Percentiles rank a stretch among this genome's conserved stretches.
Conservation (phyloP, 1,140 invertebrate genomes). For the Thrips palmi region DNA sequence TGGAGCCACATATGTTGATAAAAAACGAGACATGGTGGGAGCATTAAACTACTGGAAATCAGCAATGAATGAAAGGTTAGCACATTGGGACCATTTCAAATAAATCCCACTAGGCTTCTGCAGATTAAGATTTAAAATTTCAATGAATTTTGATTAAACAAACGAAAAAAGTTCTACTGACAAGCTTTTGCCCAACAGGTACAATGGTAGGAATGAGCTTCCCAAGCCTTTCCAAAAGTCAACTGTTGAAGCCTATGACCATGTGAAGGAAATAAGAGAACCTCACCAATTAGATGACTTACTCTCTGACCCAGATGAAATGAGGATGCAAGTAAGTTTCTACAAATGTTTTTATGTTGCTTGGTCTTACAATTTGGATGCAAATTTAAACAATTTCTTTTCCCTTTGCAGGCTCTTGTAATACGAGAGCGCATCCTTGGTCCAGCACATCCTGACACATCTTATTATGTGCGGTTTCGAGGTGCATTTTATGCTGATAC, state of each 20-base stretch:
- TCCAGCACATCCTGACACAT: slow-evolving; percentile 88
- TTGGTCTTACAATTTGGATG: not conserved
- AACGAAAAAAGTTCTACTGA: not conserved
- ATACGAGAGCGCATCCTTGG: slow-evolving; percentile 82
- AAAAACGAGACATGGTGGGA: slow-evolving; percentile 81
- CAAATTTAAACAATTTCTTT: not conserved
- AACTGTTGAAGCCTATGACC: slow-evolving; percentile 72
- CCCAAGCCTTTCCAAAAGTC: slow-evolving; percentile 46
- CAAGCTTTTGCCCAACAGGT: slow-evolving; percentile 11
- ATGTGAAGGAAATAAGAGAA: slow-evolving; percentile 60
- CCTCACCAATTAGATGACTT: slow-evolving; percentile 66
- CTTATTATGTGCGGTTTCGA: slow-evolving; percentile 75
- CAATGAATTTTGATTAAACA: slow-evolving; percentile 11
- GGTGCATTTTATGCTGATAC: slow-evolving; percentile 90
- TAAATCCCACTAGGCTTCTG: not conserved
- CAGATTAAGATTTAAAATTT: not conserved
- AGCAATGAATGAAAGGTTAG: slow-evolving; percentile 65
- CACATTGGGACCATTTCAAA: not conserved
- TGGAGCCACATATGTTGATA: slow-evolving; percentile 94
- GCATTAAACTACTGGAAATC: slow-evolving; percentile 75
- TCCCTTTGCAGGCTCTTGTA: slow-evolving; percentile 41
- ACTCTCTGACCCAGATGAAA: slow-evolving; percentile 80
- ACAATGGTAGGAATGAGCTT: slow-evolving; percentile 20
- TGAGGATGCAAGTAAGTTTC: slow-evolving; percentile 88
- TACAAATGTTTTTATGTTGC: slow-evolving; percentile 45